phyloP scores from a whole-genome alignment of 1,140 invertebrate species.

The Lethocerus indicus region DNA sequence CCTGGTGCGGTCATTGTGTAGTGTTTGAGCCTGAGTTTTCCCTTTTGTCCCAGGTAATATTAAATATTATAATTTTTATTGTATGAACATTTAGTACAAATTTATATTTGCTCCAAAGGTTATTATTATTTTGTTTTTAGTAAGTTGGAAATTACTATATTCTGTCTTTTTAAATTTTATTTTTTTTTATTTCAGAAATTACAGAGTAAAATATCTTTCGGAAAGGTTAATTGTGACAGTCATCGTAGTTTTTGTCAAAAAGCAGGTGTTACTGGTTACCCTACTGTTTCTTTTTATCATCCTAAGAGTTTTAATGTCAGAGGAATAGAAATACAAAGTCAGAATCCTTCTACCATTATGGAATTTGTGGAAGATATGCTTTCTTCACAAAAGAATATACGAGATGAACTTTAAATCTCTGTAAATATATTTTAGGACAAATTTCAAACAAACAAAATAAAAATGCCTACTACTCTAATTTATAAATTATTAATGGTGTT shows the following conservation, averaged over 20 bases:
- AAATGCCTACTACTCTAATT: too few relatives aligned
- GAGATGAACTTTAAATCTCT: too few relatives aligned
- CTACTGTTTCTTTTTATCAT: conserved; percentile 28
- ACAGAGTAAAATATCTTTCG: conserved; percentile 30
- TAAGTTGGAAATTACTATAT: neutral
- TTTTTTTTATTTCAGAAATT: conserved; percentile 26
- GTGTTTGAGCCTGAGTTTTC: conserved; percentile 51
- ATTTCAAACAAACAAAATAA: too few relatives aligned
- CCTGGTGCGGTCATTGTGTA: conserved; percentile 56
- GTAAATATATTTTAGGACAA: too few relatives aligned
- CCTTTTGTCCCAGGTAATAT: conserved; percentile 29
- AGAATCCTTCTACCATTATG: conserved; percentile 10
- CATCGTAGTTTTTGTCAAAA: conserved; percentile 26
- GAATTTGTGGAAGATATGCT: conserved; percentile 8
- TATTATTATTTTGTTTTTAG: too few relatives aligned
- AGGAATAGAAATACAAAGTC: conserved; percentile 13
- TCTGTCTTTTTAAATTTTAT: neutral
- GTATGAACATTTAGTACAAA: neutral
- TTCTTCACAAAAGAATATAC: too few relatives aligned
- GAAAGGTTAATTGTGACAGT: conserved; percentile 37
- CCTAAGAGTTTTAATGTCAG: conserved; percentile 2
- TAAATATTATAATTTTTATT: neutral
- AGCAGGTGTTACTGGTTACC: conserved; percentile 33
- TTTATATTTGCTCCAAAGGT: neutral
- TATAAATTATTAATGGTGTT: too few relatives aligned